Conservation (phyloP, 2,797 vertebrate genomes). For the Siniperca undulata region DNA sequence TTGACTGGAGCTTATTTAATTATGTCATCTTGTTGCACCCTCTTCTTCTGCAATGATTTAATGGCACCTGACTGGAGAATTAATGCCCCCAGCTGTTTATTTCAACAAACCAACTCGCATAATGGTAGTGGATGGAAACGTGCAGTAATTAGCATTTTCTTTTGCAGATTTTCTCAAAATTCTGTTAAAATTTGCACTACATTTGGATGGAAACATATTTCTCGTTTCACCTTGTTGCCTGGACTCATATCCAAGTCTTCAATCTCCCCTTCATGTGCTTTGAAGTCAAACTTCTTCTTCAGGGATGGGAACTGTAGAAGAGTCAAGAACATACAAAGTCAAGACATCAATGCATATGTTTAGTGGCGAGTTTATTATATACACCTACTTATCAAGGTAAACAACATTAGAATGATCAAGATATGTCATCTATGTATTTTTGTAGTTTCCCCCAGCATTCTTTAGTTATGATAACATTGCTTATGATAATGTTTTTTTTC, state of each 20-base stretch:
- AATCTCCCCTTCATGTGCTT: conserved; percentile 93
- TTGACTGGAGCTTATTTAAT: too few relatives aligned
- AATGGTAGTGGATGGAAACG: too few relatives aligned
- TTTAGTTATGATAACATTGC: not conserved
- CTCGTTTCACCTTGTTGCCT: conserved; percentile 90
- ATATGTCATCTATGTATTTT: not conserved
- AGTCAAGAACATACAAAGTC: conserved; percentile 1
- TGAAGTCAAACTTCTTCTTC: conserved; percentile 92
- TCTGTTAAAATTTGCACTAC: not conserved
- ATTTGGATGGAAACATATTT: not conserved
- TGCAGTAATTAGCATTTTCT: too few relatives aligned
- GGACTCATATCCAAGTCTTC: conserved; percentile 92
- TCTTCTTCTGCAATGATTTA: too few relatives aligned
- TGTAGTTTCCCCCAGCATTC: not conserved
- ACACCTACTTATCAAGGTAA: not conserved
- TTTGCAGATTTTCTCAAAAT: not conserved
- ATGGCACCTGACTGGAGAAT: too few relatives aligned
- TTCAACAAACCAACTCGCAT: too few relatives aligned
- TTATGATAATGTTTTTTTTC: not conserved
- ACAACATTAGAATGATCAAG: not conserved
- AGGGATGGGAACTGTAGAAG: conserved; percentile 90
- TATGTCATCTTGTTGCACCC: too few relatives aligned
- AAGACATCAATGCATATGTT: not conserved
- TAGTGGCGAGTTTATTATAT: not conserved
- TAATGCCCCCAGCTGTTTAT: too few relatives aligned